phyloP scores from a whole-genome alignment of 2,797 vertebrate genomes.

The Mormyrops attenuatus region DNA sequence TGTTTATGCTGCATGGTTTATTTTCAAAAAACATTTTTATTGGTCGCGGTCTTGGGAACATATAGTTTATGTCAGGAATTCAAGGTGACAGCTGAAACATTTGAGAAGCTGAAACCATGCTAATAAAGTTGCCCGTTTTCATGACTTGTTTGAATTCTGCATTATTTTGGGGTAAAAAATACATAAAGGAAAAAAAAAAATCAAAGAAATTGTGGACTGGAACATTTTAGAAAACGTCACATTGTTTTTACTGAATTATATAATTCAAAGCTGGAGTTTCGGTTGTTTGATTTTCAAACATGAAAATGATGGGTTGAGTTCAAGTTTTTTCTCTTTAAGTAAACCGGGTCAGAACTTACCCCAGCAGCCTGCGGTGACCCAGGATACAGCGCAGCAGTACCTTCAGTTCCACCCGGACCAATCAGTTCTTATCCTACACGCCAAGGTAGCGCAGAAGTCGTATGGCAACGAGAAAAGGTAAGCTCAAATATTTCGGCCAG shows the following conservation, averaged over 20 bases:
- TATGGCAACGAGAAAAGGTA: constrained; percentile 93
- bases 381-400: constrained; percentile 58
- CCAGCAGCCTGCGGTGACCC: constrained; percentile 42
- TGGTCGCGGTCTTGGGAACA: not conserved
- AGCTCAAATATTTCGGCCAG: constrained; percentile 12
- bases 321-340: constrained; percentile 34
- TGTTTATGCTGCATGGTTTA: constrained; percentile 16
- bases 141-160: not conserved
- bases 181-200: not conserved
- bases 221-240: not conserved
- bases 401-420: constrained; percentile 72
- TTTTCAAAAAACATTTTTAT: not conserved
- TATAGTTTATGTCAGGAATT: not conserved
- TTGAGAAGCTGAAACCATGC: not conserved
- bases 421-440: constrained; percentile 79
- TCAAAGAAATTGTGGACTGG: not conserved
- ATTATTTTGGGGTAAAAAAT: not conserved
- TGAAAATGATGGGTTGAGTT: not conserved
- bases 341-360: constrained; percentile 45
- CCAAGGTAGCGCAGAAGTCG: constrained; percentile 93
- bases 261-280: not conserved
- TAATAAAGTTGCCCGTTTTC: not conserved
- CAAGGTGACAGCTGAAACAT: not conserved
- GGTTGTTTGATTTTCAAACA: not conserved
- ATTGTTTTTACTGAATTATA: not conserved